Conservation (phyloP, 2,888 invertebrate genomes). For the Meiosimyza decipiens region DNA sequence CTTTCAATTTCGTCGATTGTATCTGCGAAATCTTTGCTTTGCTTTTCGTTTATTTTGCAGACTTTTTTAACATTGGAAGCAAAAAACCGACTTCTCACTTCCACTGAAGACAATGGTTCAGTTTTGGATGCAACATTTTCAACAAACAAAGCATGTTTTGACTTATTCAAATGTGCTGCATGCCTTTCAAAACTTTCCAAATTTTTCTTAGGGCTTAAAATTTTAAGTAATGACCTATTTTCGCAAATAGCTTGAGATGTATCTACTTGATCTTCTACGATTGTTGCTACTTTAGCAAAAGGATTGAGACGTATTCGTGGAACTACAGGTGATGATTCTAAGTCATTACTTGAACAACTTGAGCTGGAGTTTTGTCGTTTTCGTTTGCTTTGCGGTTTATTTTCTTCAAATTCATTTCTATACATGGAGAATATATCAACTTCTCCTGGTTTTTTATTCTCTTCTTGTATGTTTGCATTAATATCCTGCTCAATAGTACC, state of each 20-base stretch:
- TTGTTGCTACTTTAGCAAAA: conserved; percentile 55
- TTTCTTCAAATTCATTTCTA: conserved; percentile 41
- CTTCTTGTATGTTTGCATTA: conserved; percentile 49
- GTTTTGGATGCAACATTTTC: conserved; percentile 11
- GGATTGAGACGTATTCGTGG: conserved; percentile 60
- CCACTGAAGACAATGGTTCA: conserved; percentile 57
- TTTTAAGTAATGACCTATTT: conserved; percentile 54
- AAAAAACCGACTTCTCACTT: conserved; percentile 74
- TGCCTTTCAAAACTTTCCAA: conserved; percentile 12
- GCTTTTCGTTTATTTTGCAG: background rate
- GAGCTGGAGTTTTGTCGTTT: conserved; percentile 44
- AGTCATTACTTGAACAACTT: conserved; percentile 29
- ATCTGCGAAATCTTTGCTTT: conserved; percentile 41
- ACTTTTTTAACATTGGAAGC: conserved; percentile 50
- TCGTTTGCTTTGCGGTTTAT: conserved; percentile 42
- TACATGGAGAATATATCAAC: conserved; percentile 58
- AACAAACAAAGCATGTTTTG: conserved; percentile 42
- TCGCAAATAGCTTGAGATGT: conserved; percentile 49
- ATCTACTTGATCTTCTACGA: conserved; percentile 14
- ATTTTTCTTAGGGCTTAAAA: conserved; percentile 55
- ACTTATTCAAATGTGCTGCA: conserved; percentile 31
- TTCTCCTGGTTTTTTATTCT: conserved; percentile 57
- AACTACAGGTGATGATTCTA: conserved; percentile 47
- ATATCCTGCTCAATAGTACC: conserved; percentile 54
- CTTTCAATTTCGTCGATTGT: conserved; percentile 50